Percentiles rank a stretch among this genome's conserved stretches.
These are phyloP conservation scores for Caenorhabditis sinica DNA, from an alignment of 2,888 invertebrate species.

Conservation along the genomic window DNA sequence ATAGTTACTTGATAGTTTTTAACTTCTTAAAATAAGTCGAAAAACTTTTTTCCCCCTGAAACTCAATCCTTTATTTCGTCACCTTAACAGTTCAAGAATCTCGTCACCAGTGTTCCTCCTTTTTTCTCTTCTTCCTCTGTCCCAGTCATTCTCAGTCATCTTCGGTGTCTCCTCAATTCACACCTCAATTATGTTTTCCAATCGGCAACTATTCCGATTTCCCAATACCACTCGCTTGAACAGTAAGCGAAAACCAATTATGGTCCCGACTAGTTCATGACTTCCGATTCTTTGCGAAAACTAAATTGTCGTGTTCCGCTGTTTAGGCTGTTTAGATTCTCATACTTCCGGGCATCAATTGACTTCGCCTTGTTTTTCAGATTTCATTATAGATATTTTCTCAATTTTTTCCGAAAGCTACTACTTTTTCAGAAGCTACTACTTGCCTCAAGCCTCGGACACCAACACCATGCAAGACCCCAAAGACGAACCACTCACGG, in stretches of 20 bases:
- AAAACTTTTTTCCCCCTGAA: not conserved
- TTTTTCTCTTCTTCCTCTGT: too few relatives aligned
- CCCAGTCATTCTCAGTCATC: not conserved
- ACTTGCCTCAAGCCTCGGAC: slow-evolving; percentile 3
- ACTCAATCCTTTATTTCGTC: not conserved
- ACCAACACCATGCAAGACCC: slow-evolving; percentile 22
- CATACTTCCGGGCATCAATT: slow-evolving; percentile 29
- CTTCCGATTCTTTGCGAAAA: slow-evolving; percentile 6
- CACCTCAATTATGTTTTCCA: slow-evolving; percentile 37
- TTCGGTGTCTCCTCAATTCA: not conserved
- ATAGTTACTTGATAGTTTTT: too few relatives aligned
- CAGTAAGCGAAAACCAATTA: slow-evolving; percentile 44
- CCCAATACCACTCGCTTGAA: not conserved
- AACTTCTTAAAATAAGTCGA: not conserved
- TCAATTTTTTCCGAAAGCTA: slow-evolving; percentile 18
- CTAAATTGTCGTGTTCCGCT: slow-evolving; percentile 62
- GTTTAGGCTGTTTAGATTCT: slow-evolving; percentile 27
- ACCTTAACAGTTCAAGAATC: slow-evolving; percentile 5
- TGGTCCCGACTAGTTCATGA: slow-evolving; percentile 56
- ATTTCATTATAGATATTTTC: not conserved
- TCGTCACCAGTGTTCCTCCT: slow-evolving; percentile 9
- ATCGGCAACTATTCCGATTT: slow-evolving; percentile 22
- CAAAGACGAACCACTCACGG: slow-evolving; percentile 33
- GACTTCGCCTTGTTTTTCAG: not conserved
- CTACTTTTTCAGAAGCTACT: slow-evolving; percentile 32